Conservation (phyloP, 2,113 vertebrate species). For the Agapornis roseicollis region DNA sequence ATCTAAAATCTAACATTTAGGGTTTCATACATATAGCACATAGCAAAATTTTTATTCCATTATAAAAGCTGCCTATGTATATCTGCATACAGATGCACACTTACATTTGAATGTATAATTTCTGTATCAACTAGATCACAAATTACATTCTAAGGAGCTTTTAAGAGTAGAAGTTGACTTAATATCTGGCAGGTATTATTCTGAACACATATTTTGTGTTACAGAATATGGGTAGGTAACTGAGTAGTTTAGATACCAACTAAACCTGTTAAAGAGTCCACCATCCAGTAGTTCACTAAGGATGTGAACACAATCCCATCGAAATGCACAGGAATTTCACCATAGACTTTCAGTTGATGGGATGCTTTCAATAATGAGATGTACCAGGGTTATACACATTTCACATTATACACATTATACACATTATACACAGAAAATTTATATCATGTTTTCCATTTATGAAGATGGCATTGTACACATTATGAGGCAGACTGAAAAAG, state of each 20-base stretch:
- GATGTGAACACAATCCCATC: background rate
- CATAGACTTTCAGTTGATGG: background rate
- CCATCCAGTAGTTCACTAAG: background rate
- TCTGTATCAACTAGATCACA: background rate
- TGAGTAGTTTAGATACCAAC: background rate
- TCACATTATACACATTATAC: too few species aligned
- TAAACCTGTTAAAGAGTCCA: background rate
- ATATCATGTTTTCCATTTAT: background rate
- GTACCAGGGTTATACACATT: background rate
- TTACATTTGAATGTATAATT: background rate
- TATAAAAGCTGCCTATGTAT: background rate
- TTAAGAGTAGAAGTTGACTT: background rate
- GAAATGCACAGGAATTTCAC: background rate
- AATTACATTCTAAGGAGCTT: background rate
- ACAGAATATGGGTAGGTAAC: background rate
- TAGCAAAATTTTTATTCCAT: background rate
- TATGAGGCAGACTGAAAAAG: background rate
- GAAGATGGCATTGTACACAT: rapidly evolving
- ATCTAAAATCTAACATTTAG: background rate
- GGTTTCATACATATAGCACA: background rate
- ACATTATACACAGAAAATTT: background rate
- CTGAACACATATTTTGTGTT: background rate
- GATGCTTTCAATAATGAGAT: background rate
- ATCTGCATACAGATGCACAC: background rate
- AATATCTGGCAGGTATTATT: background rate